Conservation (phyloP, 2,113 vertebrate genomes). For the Odontesthes bonariensis region DNA sequence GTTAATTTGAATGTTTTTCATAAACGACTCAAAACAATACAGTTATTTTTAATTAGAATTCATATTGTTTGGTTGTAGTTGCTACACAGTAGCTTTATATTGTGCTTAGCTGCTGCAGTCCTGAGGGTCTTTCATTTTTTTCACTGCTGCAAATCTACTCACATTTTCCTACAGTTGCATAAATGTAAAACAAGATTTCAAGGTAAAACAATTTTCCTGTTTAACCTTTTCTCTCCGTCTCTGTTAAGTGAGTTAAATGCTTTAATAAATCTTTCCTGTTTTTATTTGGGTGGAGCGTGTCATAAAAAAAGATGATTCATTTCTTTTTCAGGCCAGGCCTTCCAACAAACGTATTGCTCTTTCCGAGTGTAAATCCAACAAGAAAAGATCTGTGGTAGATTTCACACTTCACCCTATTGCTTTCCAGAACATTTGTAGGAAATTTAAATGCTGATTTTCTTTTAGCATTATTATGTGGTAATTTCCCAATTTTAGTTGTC, state of each 20-base stretch:
- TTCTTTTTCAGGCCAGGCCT: conserved; percentile 4
- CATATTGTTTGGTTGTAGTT: too few relatives aligned
- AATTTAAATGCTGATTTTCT: not conserved
- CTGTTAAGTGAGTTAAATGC: conserved; percentile 2
- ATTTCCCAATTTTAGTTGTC: not conserved
- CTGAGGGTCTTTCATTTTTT: not conserved
- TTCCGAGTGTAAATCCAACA: conserved; percentile 13
- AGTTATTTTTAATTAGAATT: too few relatives aligned
- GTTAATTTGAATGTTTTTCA: too few relatives aligned
- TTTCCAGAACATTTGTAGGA: conserved; percentile 15
- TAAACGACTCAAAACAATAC: too few relatives aligned
- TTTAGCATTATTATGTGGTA: not conserved
- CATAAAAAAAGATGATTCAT: conserved; percentile 32
- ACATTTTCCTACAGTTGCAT: conserved; percentile 24
- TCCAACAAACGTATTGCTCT: conserved; percentile 6
- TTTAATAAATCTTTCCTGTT: conserved; percentile 11
- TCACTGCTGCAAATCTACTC: not conserved
- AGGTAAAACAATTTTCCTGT: not conserved
- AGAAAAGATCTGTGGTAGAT: conserved; percentile 16
- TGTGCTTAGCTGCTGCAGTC: not conserved
- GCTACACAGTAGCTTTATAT: not conserved
- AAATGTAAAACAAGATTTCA: conserved; percentile 10
- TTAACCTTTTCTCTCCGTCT: conserved; percentile 10
- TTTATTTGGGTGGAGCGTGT: conserved; percentile 11
- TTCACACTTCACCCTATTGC: not conserved